Evolutionary conservation across 1,140 invertebrate genomes (phyloP), one percentile per base, ranked within the genome.

Genomic region (Magallana gigas): DNA sequence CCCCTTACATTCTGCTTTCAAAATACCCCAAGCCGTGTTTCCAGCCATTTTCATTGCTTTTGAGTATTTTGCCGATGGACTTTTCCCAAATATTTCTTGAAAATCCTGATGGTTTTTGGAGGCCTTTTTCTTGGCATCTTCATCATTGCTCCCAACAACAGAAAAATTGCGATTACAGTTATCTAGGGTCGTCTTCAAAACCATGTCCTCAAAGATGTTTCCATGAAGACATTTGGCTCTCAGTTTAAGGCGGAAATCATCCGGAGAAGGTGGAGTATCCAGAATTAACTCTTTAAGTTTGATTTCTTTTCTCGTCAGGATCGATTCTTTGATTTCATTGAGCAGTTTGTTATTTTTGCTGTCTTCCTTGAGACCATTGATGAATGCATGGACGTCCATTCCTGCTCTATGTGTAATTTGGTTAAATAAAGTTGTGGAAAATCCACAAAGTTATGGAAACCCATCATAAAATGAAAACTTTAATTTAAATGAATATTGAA

Each of bases 191-290:
- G 83, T 16, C 58, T 84, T 84, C 14, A 84, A 62, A 9, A 62
- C 83, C 12, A 18, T 58, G 83, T 84, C 83, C 48, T 84, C 83
- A 29, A 84, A 84, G 11, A 84, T 58, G 36, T 84, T 57, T 62
- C 83, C 83, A 84, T 84, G 83, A 59, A 84, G 11, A 29, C 83
- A 84, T 84, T 62, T 84, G 11, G 83, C 83, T 23, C 57, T 59
- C 12, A 84, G 57, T 14, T 62, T 84, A 18, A 58, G 56, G 5
- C 57, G 56, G 18, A 62, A 60, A 9, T 84, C 83, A 14, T 59
- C 57, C 4, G 83, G 83, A 58, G n/a, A 57, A 2, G 57, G 29
- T 9, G 83, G 83, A 4, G 57, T 62, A 1, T 84, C 83, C 57
- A 84, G 14, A 29, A 84, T 36, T 16, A 84, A 62, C 8, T 62